Evolutionary conservation across 2,888 invertebrate species (phyloP), one percentile per base, ranked within the genome.

Genomic region (Andricus quercusramuli): DNA sequence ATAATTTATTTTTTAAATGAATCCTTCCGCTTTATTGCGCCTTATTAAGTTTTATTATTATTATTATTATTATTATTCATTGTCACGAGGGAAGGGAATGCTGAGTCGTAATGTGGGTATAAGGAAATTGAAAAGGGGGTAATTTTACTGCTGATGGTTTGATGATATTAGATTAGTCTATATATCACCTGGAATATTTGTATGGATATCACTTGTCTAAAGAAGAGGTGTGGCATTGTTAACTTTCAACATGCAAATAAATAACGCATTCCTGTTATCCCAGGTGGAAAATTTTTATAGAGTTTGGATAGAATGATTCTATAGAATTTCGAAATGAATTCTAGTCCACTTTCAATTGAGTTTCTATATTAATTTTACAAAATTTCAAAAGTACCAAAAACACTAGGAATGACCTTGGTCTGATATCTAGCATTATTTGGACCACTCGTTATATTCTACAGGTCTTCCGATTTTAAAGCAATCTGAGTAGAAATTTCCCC

Each of bases 11-110:
- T 17, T 29, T 29, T 64, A 2, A 64, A 29, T 13, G 3, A 11
- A 22, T 3, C 22, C 11, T 59, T 22, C 22, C 22, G n/a, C 56
- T 22, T 59, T 11, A 59, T 59, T 59, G n/a, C 8, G n/a, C n/a
- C 56, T 56, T 56, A 56, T 56, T 56, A 56, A 56, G n/a, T 56
- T n/a, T n/a, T n/a, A 56, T 56, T n/a, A 56, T n/a, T n/a, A 56
- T 56, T 56, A n/a, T 56, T 56, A 56, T 56, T 56, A 56, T 56
- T 56, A n/a, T 56, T 56, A 56, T 56, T 56, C 9, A n/a, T 2
- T 56, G 56, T n/a, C 56, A n/a, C 2, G n/a, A n/a, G n/a, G 9
- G n/a, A 56, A 56, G 9, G n/a, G 51, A 51, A 51, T 9, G 9
- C 2, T n/a, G n/a, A 56, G 56, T n/a, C 56, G 9, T 56, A n/a